phyloP scores from a whole-genome alignment of 2,113 vertebrate genomes.

The Cyphomyrus discorhynchus region DNA sequence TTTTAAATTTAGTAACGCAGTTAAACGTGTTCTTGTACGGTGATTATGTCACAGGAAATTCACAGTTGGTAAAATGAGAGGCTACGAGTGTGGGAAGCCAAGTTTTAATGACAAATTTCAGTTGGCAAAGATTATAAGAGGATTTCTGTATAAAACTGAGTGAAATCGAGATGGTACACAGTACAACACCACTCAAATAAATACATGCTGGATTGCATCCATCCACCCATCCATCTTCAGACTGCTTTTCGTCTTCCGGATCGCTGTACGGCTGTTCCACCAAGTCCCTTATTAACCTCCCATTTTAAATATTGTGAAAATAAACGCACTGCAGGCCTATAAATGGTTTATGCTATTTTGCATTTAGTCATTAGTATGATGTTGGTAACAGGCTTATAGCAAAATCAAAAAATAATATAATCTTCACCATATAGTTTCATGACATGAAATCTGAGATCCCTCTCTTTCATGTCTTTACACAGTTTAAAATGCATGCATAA shows the following conservation, averaged over 20 bases:
- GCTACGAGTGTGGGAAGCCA: neutral
- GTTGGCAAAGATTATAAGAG: neutral
- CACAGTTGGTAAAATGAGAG: neutral
- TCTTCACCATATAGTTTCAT: neutral
- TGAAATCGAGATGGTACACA: neutral
- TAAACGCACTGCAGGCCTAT: neutral
- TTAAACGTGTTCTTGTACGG: neutral
- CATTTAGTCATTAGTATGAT: neutral
- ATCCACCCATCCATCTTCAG: neutral
- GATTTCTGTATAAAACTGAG: neutral
- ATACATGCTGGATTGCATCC: neutral
- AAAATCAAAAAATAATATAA: neutral
- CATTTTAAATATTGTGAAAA: neutral
- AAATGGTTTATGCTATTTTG: neutral
- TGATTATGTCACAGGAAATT: neutral
- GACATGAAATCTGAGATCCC: neutral
- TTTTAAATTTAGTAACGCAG: neutral
- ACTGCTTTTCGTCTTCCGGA: neutral
- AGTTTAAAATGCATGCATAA: neutral
- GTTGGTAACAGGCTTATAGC: neutral
- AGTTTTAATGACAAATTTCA: neutral
- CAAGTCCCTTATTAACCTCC: neutral
- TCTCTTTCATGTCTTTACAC: neutral
- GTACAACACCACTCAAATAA: neutral
- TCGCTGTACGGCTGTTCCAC: neutral